A percentile compares a stretch with the other conserved stretches of the same genome.
These are phyloP conservation scores for Irena cyanogastra DNA, from an alignment of 2,113 vertebrate genomes.

Conservation along the genomic window DNA sequence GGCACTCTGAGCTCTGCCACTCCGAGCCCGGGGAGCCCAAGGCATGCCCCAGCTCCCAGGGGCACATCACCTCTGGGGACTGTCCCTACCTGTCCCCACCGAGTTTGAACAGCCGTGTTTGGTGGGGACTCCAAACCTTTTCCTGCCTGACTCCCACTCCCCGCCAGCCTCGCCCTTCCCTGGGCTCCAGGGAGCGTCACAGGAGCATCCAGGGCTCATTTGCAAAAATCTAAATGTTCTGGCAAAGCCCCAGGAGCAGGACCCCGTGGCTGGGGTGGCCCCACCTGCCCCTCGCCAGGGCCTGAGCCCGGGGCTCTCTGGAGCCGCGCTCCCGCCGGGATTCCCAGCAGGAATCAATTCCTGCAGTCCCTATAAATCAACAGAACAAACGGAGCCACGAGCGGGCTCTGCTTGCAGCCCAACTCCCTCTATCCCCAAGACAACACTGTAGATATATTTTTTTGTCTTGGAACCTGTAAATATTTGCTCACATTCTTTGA, in stretches of 20 bases:
- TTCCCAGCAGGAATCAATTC: neutral
- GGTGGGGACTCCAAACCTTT: neutral
- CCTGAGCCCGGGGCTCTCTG: rapidly evolving
- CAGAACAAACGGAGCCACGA: slow-evolving; percentile 13
- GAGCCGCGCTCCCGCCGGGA: rapidly evolving
- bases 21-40: neutral
- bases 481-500: slow-evolving; percentile 48
- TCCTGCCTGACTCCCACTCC: neutral
- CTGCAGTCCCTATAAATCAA: neutral
- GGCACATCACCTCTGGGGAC: neutral
- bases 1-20: neutral
- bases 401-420: neutral
- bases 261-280: rapidly evolving
- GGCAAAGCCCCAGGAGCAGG: neutral
- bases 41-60: neutral
- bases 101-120: rapidly evolving
- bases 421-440: neutral
- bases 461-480: slow-evolving; percentile 61
- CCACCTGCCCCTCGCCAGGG: neutral
- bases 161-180: neutral
- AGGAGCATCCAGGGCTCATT: neutral
- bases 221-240: neutral
- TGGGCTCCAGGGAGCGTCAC: neutral
- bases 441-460: slow-evolving; percentile 24
- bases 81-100: neutral